Percentiles rank a stretch among this genome's conserved stretches.
Evolutionary conservation across 2,113 vertebrate genomes (phyloP).

Genomic region (Odobenus rosmarus): DNA sequence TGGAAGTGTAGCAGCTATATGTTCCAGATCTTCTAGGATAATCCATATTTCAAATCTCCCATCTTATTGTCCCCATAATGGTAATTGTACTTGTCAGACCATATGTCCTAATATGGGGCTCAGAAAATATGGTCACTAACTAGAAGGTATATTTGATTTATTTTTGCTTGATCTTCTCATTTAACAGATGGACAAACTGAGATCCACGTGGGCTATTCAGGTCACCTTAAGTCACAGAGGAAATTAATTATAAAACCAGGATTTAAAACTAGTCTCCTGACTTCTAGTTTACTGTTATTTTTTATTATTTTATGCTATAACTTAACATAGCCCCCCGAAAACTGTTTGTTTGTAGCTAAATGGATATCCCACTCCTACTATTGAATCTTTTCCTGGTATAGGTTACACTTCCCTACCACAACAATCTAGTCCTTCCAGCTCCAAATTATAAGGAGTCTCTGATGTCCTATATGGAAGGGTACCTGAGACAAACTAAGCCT

Average conservation of each 20-base stretch:
- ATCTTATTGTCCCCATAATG: conserved; percentile 60
- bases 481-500: background rate
- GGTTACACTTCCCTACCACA: background rate
- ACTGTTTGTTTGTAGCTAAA: background rate
- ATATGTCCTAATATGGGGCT: conserved; percentile 51
- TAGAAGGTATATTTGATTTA: conserved; percentile 20
- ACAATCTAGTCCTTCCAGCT: background rate
- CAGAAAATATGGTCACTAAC: conserved; percentile 53
- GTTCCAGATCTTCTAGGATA: conserved; percentile 53
- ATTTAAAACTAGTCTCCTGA: background rate
- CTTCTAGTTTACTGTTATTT: background rate
- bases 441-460: background rate
- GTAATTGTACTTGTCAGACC: conserved; percentile 55
- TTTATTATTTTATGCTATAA: background rate
- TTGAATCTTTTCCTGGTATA: background rate
- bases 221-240: background rate
- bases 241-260: background rate
- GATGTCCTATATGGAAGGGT: background rate
- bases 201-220: background rate
- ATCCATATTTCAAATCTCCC: conserved; percentile 56
- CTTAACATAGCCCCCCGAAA: background rate
- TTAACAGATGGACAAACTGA: conserved; percentile 55
- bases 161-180: conserved; percentile 20
- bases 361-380: background rate
- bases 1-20: conserved; percentile 33